Evolutionary conservation across 2,113 vertebrate species (phyloP).

Genomic region (Aptenodytes forsteri): DNA sequence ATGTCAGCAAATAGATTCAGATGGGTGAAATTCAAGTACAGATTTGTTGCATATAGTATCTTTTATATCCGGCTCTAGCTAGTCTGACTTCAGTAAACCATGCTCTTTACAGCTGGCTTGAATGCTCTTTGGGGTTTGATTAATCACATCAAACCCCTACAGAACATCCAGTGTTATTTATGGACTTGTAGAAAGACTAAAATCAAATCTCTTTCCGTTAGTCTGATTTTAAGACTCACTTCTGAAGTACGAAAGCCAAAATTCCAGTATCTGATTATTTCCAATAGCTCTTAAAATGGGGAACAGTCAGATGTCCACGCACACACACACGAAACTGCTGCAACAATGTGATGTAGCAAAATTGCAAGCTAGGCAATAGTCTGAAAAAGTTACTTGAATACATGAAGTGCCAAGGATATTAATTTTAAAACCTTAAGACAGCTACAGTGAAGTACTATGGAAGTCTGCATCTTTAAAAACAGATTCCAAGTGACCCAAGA

Average conservation of each 20-base stretch:
- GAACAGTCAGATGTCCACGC: background rate
- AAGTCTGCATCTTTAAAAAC: background rate
- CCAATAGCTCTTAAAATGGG: background rate
- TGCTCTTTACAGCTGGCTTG: background rate
- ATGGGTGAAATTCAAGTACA: background rate
- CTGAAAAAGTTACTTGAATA: background rate
- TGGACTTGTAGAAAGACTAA: background rate
- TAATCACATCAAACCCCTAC: background rate
- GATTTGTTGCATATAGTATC: background rate
- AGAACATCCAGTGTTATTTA: background rate
- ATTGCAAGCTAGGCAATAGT: background rate
- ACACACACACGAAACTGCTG: background rate
- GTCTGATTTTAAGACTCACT: background rate
- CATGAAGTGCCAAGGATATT: background rate
- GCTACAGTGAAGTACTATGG: background rate
- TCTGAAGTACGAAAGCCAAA: background rate
- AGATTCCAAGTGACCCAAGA: background rate
- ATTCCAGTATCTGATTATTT: background rate
- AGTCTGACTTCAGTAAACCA: background rate
- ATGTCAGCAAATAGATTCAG: background rate
- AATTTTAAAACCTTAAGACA: background rate
- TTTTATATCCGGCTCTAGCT: background rate
- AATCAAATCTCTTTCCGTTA: background rate
- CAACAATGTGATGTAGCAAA: background rate
- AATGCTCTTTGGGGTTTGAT: background rate